Percentiles rank a stretch among this genome's conserved stretches.
Conservation (phyloP, 2,797 vertebrate genomes). For the Xenops minutus region DNA sequence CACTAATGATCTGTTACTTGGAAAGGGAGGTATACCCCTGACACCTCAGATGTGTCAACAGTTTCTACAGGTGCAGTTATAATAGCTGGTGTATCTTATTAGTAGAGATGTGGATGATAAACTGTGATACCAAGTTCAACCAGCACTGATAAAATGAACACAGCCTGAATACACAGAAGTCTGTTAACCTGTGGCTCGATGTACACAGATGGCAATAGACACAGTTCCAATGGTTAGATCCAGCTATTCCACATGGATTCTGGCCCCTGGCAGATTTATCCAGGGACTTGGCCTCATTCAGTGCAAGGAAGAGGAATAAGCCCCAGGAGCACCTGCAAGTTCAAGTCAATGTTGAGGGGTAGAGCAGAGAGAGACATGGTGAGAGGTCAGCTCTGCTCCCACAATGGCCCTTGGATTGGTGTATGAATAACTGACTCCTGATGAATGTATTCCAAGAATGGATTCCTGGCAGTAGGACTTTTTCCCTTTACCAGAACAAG, state of each 20-base stretch:
- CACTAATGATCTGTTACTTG: not conserved
- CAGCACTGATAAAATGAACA: not conserved
- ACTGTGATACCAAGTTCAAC: not conserved
- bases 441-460: rapidly evolving
- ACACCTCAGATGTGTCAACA: not conserved
- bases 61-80: not conserved
- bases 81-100: not conserved
- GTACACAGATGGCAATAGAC: rapidly evolving
- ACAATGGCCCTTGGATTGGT: not conserved
- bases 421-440: not conserved
- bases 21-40: not conserved
- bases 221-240: not conserved
- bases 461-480: not conserved
- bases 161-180: not conserved
- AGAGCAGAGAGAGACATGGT: rapidly evolving
- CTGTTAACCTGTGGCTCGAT: not conserved
- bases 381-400: not conserved
- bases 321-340: not conserved
- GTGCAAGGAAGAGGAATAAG: not conserved
- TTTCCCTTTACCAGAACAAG: not conserved
- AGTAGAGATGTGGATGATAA: not conserved
- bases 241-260: not conserved
- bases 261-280: not conserved
- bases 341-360: not conserved
- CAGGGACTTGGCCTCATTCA: rapidly evolving